A percentile compares a stretch with the other conserved stretches of the same genome.
Evolutionary conservation across 53 echinoderm and acorn worm species (phyloP).

Genomic region (Echinarachnius parma): DNA sequence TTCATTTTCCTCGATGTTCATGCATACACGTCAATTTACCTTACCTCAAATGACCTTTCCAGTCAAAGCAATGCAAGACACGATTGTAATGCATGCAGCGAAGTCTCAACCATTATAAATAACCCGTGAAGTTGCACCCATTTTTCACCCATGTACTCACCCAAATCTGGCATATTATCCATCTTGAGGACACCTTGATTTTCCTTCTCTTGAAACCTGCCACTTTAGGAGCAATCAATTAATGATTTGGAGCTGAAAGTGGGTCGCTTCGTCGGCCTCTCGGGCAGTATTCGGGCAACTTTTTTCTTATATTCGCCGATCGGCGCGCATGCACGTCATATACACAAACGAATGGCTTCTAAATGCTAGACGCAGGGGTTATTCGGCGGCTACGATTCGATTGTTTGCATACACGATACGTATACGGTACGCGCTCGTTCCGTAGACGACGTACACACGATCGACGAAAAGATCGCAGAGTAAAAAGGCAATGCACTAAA

Average conservation of each 20-base stretch:
- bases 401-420: conserved; percentile 14
- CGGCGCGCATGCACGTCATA: conserved; percentile 3
- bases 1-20: too few species aligned
- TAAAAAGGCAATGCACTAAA: conserved; percentile 41
- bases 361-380: too few species aligned
- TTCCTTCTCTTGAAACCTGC: conserved; percentile 1
- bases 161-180: conserved; percentile 49
- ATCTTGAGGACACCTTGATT: conserved; percentile 26
- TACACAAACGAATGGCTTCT: too few species aligned
- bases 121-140: background rate
- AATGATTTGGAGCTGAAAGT: background rate
- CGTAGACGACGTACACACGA: background rate
- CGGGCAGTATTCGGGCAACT: background rate
- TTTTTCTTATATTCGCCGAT: too few species aligned
- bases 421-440: background rate
- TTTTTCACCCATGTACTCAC: background rate
- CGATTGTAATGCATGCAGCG: background rate
- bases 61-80: background rate
- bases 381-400: too few species aligned
- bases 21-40: conserved; percentile 22
- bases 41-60: conserved; percentile 43
- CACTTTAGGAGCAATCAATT: conserved; percentile 22
- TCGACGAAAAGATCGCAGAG: background rate
- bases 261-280: background rate
- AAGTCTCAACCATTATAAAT: background rate